Conservation (phyloP, 2,888 invertebrate genomes). For the Pandemis cinnamomeana region DNA sequence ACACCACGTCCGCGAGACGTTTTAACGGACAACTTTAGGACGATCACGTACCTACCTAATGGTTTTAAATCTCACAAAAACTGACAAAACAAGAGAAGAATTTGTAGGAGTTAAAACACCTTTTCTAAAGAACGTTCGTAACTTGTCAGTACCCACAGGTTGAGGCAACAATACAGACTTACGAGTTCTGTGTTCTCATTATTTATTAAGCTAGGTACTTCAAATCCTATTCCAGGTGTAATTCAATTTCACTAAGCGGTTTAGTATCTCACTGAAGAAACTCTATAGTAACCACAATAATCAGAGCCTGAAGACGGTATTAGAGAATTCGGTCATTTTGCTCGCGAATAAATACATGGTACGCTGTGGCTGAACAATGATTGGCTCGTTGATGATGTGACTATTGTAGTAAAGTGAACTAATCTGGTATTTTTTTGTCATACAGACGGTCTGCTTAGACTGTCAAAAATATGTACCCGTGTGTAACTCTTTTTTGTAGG, state of each 20-base stretch:
- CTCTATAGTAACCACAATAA: background rate
- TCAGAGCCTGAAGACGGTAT: background rate
- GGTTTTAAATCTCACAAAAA: background rate
- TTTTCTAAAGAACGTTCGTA: background rate
- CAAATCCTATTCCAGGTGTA: conserved; percentile 18
- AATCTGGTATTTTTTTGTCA: background rate
- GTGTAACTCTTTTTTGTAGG: no score
- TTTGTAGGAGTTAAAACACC: background rate
- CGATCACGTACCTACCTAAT: background rate
- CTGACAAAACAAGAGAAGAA: background rate
- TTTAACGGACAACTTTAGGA: background rate
- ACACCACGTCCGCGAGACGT: conserved; percentile 12
- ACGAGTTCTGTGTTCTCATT: conserved; percentile 21
- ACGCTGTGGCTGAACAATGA: background rate
- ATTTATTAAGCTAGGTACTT: conserved; percentile 21
- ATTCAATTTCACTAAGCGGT: conserved; percentile 28
- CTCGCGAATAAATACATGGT: background rate
- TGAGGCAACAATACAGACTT: conserved; percentile 3
- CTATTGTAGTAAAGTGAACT: background rate
- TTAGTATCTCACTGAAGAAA: background rate
- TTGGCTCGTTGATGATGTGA: background rate
- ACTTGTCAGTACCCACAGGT: conserved; percentile 2
- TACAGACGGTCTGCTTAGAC: background rate
- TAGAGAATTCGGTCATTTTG: conserved; percentile 1
- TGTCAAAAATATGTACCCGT: background rate